Percentiles rank a stretch among this genome's conserved stretches.
Conservation (phyloP, 1,140 invertebrate species). For the Neodiprion fabricii region DNA sequence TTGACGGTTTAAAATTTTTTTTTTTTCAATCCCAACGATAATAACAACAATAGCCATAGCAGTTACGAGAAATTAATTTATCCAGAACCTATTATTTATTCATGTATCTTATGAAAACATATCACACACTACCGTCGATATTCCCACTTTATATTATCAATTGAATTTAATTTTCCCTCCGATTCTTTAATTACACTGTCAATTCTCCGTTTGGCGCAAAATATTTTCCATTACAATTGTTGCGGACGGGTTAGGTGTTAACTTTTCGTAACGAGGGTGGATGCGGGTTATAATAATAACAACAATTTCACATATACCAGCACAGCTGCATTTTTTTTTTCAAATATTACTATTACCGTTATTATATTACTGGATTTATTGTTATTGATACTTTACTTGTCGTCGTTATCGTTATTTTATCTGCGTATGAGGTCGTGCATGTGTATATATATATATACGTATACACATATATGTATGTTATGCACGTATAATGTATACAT, state of each 20-base stretch:
- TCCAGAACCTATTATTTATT: neutral
- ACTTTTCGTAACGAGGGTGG: neutral
- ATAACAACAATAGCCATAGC: neutral
- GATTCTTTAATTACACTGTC: too few relatives aligned
- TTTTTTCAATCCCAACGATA: constrained; percentile 1
- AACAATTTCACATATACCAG: neutral
- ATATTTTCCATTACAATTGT: neutral
- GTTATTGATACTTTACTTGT: too few relatives aligned
- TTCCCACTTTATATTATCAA: neutral
- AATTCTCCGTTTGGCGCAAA: neutral
- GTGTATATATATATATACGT: too few relatives aligned
- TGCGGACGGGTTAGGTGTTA: neutral
- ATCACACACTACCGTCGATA: neutral
- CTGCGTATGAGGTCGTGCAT: too few relatives aligned
- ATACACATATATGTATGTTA: too few relatives aligned
- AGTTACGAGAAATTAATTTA: neutral
- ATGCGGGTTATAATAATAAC: neutral
- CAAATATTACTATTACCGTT: too few relatives aligned
- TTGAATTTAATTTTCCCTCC: neutral
- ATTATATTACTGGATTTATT: too few relatives aligned
- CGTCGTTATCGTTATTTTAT: too few relatives aligned
- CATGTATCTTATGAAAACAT: neutral
- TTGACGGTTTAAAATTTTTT: neutral
- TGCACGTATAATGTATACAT: too few relatives aligned
- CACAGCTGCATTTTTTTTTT: neutral